Evolutionary conservation across 2,797 vertebrate species (phyloP).

Genomic region (Epinephelus malabaricus): DNA sequence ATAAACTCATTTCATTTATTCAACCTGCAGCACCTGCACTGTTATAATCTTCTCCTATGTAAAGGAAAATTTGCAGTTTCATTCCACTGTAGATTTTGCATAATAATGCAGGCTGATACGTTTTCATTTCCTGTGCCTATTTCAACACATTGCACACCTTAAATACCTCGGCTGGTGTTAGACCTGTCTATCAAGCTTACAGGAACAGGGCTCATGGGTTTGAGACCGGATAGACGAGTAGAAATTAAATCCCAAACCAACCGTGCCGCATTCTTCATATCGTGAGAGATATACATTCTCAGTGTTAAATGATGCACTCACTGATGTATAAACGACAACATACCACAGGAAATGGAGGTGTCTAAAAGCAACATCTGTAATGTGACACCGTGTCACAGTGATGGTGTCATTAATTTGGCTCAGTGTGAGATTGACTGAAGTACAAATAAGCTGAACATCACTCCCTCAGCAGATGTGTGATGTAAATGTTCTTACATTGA

Average conservation of each 20-base stretch:
- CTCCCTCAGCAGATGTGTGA: not conserved
- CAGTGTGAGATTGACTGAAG: slow-evolving; percentile 5
- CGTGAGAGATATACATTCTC: slow-evolving; percentile 26
- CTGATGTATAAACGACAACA: not conserved
- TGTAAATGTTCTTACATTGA: not conserved
- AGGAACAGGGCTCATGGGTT: slow-evolving; percentile 32
- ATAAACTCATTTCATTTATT: slow-evolving; percentile 26
- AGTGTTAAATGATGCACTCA: slow-evolving; percentile 14
- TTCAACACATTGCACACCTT: slow-evolving; percentile 36
- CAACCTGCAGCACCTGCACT: slow-evolving; percentile 6
- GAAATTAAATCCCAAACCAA: slow-evolving; percentile 54
- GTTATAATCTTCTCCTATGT: slow-evolving; percentile 23
- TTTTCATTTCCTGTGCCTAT: slow-evolving; percentile 67
- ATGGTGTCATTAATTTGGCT: slow-evolving; percentile 17
- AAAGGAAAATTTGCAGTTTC: slow-evolving; percentile 38
- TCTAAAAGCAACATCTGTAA: slow-evolving; percentile 34
- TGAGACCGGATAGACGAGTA: slow-evolving; percentile 33
- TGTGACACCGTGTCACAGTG: slow-evolving; percentile 16
- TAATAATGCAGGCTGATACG: slow-evolving; percentile 31
- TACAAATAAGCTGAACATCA: not conserved
- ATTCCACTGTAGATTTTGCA: slow-evolving; percentile 47
- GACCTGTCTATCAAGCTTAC: slow-evolving; percentile 54
- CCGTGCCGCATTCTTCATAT: slow-evolving; percentile 24
- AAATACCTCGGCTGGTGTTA: slow-evolving; percentile 46
- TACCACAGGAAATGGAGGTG: slow-evolving; percentile 22